phyloP scores from a whole-genome alignment of 2,113 vertebrate genomes.

The Leucosticte australis region DNA sequence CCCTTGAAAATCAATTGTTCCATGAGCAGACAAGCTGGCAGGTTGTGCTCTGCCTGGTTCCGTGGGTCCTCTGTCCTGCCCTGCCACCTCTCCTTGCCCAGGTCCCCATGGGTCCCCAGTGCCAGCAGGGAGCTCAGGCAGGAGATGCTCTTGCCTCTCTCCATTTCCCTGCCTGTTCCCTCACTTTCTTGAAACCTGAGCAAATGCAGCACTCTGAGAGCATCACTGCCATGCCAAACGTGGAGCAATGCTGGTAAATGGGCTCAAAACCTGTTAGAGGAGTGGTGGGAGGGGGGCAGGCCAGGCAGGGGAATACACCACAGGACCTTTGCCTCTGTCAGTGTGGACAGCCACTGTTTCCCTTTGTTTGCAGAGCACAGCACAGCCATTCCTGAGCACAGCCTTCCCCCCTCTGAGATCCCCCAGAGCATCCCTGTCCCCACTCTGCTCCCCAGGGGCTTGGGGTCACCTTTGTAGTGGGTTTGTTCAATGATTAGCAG shows the following conservation, averaged over 20 bases:
- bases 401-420: background rate
- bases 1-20: background rate
- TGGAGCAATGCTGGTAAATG: background rate
- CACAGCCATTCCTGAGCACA: fast-evolving
- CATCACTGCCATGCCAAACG: fast-evolving
- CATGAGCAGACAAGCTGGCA: background rate
- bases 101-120: background rate
- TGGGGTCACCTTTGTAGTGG: background rate
- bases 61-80: background rate
- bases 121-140: background rate
- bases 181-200: background rate
- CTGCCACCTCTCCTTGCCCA: background rate
- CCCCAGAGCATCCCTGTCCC: fast-evolving
- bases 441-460: background rate
- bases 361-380: background rate
- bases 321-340: background rate
- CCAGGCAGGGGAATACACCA: background rate
- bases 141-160: background rate
- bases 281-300: background rate
- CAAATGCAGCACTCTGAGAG: background rate
- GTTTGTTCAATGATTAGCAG: background rate
- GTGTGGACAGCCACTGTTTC: background rate
- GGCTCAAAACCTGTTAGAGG: background rate
- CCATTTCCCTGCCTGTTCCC: background rate
- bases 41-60: background rate